Base-by-base conservation (phyloP, 2,888 invertebrate species). In the Iselma pallidipennis region DNA sequence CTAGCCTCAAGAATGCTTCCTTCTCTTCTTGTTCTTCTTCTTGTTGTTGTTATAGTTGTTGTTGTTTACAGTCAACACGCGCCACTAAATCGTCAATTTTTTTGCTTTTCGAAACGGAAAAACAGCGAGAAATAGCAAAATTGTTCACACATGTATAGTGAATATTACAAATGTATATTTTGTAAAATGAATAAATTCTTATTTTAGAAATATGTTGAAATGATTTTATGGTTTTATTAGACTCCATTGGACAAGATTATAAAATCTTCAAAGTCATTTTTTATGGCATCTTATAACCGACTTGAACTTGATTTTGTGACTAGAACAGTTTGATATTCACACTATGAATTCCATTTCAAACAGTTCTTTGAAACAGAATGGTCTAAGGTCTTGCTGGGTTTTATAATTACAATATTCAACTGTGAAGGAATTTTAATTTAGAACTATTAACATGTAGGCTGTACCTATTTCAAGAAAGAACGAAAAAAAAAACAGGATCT, bases 1-100 rank as follows among this genome's bases (percentile, higher is more conserved):
- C 59, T 57, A 55, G 59, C 48, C 55, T 31, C 55, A 59, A 58
- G 59, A 59, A 51, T 42, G 16, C 21, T 19, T 42, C 42, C 1
- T 2, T 33, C 14, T n/a, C 5, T 33, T n/a, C n/a, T n/a, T n/a
- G 14, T 14, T 33, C 14, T 33, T 33, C 31, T 31, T 31, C 31
- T 31, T 33, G 33, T 33, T 16, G 19, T 19, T 42, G 42, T 42
- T 9, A 2, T 4, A 16, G 37, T 37, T 37, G 14, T 37, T 37
- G 42, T 42, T 21, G 21, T 42, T 21, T 42, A 42, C 21, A 42
- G 21, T 10, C 19, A 55, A 45, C 19, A 42, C 55, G 42, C 42
- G 42, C 42, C 42, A 42, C 10, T 10, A 42, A 42, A 7, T 42
- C 21, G 2, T 21, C 10, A 10, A 16, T 10, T 37, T 42, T 33